Conservation (phyloP, 2,113 vertebrate genomes). For the Prunella himalayana region DNA sequence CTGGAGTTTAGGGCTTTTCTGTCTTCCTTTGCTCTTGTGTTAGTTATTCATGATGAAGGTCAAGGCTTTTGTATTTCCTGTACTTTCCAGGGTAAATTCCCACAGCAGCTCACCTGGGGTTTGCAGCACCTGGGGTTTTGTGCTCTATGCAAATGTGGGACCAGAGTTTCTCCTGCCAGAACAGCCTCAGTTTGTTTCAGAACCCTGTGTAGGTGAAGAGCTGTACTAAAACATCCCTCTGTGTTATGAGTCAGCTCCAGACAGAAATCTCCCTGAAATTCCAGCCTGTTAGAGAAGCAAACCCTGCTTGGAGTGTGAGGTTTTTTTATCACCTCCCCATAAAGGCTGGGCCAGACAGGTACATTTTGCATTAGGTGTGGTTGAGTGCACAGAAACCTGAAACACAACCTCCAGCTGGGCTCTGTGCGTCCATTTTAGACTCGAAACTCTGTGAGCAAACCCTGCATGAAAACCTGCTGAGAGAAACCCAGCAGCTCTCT, state of each 20-base stretch:
- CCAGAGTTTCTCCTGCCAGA: background rate
- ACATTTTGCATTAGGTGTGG: slow-evolving; percentile 26
- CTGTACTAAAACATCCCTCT: background rate
- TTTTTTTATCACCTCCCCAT: background rate
- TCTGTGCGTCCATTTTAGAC: background rate
- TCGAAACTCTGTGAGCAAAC: background rate
- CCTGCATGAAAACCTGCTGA: background rate
- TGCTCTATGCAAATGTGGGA: background rate
- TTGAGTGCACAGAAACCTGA: slow-evolving; percentile 20
- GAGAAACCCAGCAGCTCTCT: background rate
- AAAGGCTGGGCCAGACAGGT: background rate
- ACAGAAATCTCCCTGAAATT: slow-evolving; percentile 22
- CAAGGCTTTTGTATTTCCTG: background rate
- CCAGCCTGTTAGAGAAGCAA: background rate
- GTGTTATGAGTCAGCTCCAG: slow-evolving; percentile 9
- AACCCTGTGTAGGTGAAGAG: background rate
- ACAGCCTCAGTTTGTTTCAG: background rate
- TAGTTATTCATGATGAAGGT: background rate
- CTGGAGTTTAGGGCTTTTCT: background rate
- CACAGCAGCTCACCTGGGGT: background rate
- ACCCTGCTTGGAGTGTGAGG: background rate
- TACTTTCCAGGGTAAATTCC: slow-evolving; percentile 45
- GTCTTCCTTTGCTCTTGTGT: background rate
- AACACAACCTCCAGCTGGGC: background rate
- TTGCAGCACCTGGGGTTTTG: background rate